phyloP scores from a whole-genome alignment of 2,888 invertebrate genomes.

The Epistrophella euchroma region DNA sequence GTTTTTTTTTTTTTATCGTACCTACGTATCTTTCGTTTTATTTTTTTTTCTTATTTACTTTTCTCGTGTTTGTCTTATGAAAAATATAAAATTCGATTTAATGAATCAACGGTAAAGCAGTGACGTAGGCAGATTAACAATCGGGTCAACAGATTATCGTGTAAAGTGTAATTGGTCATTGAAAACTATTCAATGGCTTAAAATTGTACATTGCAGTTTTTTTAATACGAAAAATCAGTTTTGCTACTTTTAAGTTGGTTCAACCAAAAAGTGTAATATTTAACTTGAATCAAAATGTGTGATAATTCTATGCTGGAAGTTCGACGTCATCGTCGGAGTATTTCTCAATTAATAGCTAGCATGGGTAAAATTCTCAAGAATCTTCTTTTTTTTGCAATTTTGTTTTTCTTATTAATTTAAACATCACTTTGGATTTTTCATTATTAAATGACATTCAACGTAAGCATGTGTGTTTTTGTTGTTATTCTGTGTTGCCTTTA shows the following conservation, averaged over 20 bases:
- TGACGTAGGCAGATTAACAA: not conserved
- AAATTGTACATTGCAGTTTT: not conserved
- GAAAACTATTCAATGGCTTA: not conserved
- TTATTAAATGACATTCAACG: slow-evolving; percentile 49
- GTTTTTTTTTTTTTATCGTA: not conserved
- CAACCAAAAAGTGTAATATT: not conserved
- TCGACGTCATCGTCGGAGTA: slow-evolving; percentile 83
- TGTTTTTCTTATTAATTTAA: not conserved
- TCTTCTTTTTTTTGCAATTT: not conserved
- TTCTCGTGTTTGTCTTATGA: not conserved
- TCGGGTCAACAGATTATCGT: not conserved
- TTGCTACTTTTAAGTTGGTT: not conserved
- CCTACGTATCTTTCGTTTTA: not conserved
- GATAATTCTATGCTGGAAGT: slow-evolving; percentile 77
- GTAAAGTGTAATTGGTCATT: not conserved
- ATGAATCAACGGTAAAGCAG: slow-evolving; percentile 1
- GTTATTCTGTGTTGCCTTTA: not conserved
- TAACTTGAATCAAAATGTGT: slow-evolving; percentile 57
- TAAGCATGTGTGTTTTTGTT: slow-evolving; percentile 40
- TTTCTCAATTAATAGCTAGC: slow-evolving; percentile 83
- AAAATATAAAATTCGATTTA: not conserved
- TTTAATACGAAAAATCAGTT: not conserved
- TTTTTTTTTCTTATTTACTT: not conserved
- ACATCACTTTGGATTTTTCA: not conserved
- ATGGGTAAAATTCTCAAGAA: slow-evolving; percentile 79